Base-by-base conservation (phyloP, 2,797 vertebrate genomes). In the Pelochelys cantorii region DNA sequence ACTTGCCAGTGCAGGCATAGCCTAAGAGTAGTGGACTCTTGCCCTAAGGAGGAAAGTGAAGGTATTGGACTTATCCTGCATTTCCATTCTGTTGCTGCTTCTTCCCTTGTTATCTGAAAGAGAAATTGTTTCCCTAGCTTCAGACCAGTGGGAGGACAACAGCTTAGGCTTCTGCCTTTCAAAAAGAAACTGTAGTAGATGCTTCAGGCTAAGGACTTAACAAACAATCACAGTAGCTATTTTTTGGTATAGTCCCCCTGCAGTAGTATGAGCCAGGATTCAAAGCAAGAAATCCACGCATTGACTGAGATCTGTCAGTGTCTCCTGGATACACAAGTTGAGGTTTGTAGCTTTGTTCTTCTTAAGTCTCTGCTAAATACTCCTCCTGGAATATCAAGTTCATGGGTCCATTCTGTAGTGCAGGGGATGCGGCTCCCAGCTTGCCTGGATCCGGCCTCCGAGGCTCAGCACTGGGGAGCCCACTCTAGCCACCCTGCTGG, bases 341-440 rank as follows among this genome's bases (percentile, higher is more conserved):
- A 77, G 25, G 6, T 7, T 77, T 52, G 37, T 13, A 29, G 22
- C 68, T 90, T 84, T 88, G 82, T 53, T 90, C 95, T 91, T 91
- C 68, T 23, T 86, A 37, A 71, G 65, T 37, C 65, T 60, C 55
- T 62, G 42, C 29, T 11, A 53, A 20, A 34, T 7, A 27, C 48
- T 77, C 68, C 15, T 22, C 85, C 65, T 60, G 31, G 77, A 85
- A 87, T 57, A 55, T 27, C 78, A 34, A 11, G 20, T 17, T 84
- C 0, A 1, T 42, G 68, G 60, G 48, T 83, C 25, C n/a, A 52
- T 60, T 34, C 34, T 20, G 59, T 57, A 57, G 23, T 0, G 0
- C 59, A 42, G 42, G 42, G 42, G 42, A 42, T 42, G 42, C 42
- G 42, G 42, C 42, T 42, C 42, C 42, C 7, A 5, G 42, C 5